Base-by-base conservation (phyloP, 35 echinoderm and acorn worm species). In the Eucidaris tribuloides region DNA sequence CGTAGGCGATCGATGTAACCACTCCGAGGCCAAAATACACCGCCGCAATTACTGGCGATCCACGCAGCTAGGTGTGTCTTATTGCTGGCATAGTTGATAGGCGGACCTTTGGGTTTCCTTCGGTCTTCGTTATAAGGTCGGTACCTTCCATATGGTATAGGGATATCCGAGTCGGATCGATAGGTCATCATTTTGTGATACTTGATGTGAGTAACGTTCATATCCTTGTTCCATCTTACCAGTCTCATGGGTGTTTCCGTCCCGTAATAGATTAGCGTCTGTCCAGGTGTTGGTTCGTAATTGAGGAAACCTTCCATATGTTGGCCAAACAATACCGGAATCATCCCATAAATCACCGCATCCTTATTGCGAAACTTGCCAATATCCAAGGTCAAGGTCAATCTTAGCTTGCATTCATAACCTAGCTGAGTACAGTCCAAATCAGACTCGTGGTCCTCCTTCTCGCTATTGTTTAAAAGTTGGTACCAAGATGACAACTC, bases 11-110 rank as follows among this genome's bases (percentile, higher is more conserved):
- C 54, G 43, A 92, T 58, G 55, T 77, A 88, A 9, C 70, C 78
- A 83, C 87, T 92, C 29, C 90, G 46, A 4, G 90, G 90, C 90
- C 90, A 92, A 55, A 92, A 92, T 7, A 88, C 84, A 49, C 88
- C 77, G 20, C 82, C 90, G 41, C 89, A 92, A 52, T 92, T 92
- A 33, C 89, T 92, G 9, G 82, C 89, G 82, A 92, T 92, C 89
- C 89, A 92, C 18, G 89, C 82, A 35, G 86, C 42, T 4, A 92
- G 43, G 15, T 92, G 85, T 68, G 6, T 22, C 49, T 78, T 92
- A 38, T 28, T 44, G 42, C 62, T 39, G 9, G 11, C 41, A 45
- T 36, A 86, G 24, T n/a, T n/a, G n/a, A 14, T 42, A 36, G 37
- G 42, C 34, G 32, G 45, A 32, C 27, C 55, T 57, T 7, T 66